Conservation (phyloP, 2,888 invertebrate species). For the Hydroisotoma schaefferi region DNA sequence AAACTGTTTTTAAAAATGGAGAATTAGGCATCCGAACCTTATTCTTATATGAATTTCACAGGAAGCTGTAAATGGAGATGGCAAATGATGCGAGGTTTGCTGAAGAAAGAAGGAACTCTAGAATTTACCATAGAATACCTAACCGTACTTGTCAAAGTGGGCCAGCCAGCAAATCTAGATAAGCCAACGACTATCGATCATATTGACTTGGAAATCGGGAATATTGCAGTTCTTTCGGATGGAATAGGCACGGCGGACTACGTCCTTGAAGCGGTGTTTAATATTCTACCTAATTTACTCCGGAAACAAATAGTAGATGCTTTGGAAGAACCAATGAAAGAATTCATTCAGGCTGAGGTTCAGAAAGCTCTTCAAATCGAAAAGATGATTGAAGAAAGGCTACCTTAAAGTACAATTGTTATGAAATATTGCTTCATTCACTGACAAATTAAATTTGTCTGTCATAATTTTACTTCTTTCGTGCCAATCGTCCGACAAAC, state of each 20-base stretch:
- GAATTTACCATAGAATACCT: slow-evolving; percentile 48
- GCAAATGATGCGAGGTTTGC: slow-evolving; percentile 58
- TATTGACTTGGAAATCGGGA: slow-evolving; percentile 74
- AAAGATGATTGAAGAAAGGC: slow-evolving; percentile 65
- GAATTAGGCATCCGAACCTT: not conserved
- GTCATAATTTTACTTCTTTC: too few relatives aligned
- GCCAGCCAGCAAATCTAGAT: slow-evolving; percentile 73
- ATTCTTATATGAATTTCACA: not conserved
- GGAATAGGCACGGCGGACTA: slow-evolving; percentile 86
- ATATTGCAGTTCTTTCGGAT: slow-evolving; percentile 76
- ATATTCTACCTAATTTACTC: slow-evolving; percentile 77
- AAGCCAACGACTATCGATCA: slow-evolving; percentile 68
- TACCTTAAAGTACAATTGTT: slow-evolving; percentile 54
- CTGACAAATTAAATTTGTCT: too few relatives aligned
- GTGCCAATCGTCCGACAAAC: too few relatives aligned
- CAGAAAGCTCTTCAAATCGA: slow-evolving; percentile 68
- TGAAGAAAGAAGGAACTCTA: slow-evolving; percentile 38
- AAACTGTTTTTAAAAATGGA: not conserved
- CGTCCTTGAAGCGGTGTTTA: slow-evolving; percentile 72
- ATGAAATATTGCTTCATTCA: too few relatives aligned
- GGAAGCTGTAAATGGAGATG: slow-evolving; percentile 41
- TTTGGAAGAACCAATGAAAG: slow-evolving; percentile 71
- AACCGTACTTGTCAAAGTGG: slow-evolving; percentile 59
- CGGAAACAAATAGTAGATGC: slow-evolving; percentile 85
- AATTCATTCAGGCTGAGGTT: slow-evolving; percentile 64